Conservation (phyloP, 2,113 vertebrate genomes). For the Lepidothrix coronata region DNA sequence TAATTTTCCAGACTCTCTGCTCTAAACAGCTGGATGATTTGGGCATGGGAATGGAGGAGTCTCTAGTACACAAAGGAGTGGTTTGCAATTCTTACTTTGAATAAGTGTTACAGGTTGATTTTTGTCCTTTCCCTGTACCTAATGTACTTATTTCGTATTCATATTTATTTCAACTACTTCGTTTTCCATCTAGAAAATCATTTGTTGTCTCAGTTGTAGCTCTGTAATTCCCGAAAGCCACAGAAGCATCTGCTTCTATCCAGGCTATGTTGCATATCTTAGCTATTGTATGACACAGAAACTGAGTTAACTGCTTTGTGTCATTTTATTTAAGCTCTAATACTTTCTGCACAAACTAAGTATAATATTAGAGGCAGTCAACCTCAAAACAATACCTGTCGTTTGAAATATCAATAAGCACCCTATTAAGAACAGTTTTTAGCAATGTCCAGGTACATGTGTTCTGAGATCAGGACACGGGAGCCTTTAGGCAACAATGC, state of each 20-base stretch:
- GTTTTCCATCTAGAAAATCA: neutral
- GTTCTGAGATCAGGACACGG: neutral
- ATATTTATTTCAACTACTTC: neutral
- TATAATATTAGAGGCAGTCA: neutral
- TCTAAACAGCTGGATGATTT: neutral
- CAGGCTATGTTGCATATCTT: neutral
- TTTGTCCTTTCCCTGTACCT: neutral
- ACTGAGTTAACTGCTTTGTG: neutral
- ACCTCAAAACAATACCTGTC: neutral
- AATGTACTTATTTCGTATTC: neutral
- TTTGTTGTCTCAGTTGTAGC: neutral
- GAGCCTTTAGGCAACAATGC: neutral
- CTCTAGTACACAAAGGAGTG: rapidly evolving
- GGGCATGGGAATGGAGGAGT: neutral
- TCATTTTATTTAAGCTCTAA: neutral
- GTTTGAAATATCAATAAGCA: neutral
- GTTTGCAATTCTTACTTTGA: neutral
- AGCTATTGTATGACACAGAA: neutral
- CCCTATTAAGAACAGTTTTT: neutral
- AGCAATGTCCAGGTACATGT: too few relatives aligned
- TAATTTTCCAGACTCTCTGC: neutral
- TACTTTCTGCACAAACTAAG: neutral
- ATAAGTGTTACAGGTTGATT: neutral
- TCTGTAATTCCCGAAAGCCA: neutral
- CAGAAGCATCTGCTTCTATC: neutral